phyloP scores from a whole-genome alignment of 1,140 invertebrate species.

The Brachionus plicatilis region DNA sequence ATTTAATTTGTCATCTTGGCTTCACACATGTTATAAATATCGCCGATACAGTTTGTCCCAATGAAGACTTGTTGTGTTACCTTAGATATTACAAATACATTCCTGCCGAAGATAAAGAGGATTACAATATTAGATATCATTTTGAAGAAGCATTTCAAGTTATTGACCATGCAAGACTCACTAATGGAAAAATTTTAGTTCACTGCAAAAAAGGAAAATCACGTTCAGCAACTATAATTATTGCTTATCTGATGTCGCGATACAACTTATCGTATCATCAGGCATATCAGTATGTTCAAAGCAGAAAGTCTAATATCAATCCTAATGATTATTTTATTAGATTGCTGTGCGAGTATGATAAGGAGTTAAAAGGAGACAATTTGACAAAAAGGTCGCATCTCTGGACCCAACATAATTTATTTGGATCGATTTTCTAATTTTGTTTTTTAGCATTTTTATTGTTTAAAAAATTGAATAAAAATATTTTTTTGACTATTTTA shows the following conservation, averaged over 20 bases:
- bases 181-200: slow-evolving; percentile 40
- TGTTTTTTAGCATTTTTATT: too few relatives aligned
- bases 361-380: neutral
- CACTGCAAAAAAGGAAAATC: slow-evolving; percentile 42
- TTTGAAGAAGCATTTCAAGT: slow-evolving; percentile 41
- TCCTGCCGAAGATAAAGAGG: slow-evolving; percentile 22
- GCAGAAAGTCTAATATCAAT: neutral
- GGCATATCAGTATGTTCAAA: neutral
- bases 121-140: slow-evolving; percentile 41
- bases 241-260: slow-evolving; percentile 32
- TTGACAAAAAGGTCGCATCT: neutral
- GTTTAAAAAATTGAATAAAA: too few relatives aligned
- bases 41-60: slow-evolving; percentile 17
- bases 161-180: slow-evolving; percentile 37
- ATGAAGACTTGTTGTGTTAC: neutral
- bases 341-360: neutral
- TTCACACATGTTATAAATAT: slow-evolving; percentile 42
- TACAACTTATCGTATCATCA: neutral
- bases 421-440: neutral
- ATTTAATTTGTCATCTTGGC: neutral
- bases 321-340: slow-evolving; percentile 8
- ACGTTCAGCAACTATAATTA: slow-evolving; percentile 39
- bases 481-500: too few relatives aligned
- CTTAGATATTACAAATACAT: slow-evolving; percentile 14
- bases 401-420: neutral